Percentiles rank a stretch among this genome's conserved stretches.
phyloP scores from a whole-genome alignment of 2,113 vertebrate species.

The Nycticebus coucang region DNA sequence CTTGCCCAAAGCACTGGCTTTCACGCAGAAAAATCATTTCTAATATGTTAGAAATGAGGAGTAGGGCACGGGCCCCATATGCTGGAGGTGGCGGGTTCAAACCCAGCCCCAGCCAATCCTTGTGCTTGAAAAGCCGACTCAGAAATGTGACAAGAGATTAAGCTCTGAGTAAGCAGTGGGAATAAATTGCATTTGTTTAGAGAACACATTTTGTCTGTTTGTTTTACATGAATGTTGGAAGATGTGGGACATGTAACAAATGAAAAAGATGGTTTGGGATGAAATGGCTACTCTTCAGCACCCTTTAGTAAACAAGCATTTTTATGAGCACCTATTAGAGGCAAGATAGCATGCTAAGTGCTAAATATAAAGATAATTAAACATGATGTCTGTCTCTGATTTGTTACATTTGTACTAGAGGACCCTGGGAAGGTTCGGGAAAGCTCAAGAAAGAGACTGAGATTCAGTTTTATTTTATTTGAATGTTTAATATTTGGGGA shows the following conservation, averaged over 20 bases:
- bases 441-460: not conserved
- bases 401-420: not conserved
- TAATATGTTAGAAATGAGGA: not conserved
- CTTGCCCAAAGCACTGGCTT: not conserved
- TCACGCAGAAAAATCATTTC: not conserved
- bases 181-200: not conserved
- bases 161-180: not conserved
- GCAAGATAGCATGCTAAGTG: not conserved
- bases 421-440: not conserved
- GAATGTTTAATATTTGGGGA: not conserved
- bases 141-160: constrained; percentile 43
- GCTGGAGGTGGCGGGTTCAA: no score
- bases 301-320: not conserved
- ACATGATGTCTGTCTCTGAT: no score
- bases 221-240: not conserved
- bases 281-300: not conserved
- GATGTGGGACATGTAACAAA: not conserved
- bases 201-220: not conserved
- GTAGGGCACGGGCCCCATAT: no score
- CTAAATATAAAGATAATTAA: not conserved
- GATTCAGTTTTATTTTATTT: not conserved
- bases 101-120: not conserved
- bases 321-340: not conserved
- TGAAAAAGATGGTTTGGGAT: not conserved
- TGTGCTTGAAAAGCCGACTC: not conserved